These are phyloP conservation scores for Entelurus aequoreus DNA, from an alignment of 2,113 vertebrate species.

Conservation along the genomic window DNA sequence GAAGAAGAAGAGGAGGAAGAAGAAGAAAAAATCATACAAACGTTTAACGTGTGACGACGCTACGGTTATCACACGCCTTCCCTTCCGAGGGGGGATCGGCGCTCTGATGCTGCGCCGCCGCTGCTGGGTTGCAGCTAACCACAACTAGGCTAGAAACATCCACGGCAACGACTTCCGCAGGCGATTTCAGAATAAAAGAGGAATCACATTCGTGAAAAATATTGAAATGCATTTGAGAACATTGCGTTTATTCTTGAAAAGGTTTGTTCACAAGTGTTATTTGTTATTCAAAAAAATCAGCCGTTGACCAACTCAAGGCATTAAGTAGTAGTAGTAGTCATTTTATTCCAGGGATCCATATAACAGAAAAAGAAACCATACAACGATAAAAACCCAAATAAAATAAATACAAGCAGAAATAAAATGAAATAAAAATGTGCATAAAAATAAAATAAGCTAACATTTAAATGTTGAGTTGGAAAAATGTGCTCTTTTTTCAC, in stretches of 20 bases:
- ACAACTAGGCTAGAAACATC: not conserved
- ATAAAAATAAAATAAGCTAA: too few relatives aligned
- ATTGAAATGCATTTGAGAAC: not conserved
- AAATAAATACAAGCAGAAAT: too few relatives aligned
- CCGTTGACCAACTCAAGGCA: too few relatives aligned
- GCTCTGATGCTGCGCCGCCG: slow-evolving; percentile 57
- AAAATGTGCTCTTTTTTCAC: not conserved
- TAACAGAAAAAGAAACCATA: too few relatives aligned
- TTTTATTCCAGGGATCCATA: too few relatives aligned
- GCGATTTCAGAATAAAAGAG: slow-evolving; percentile 22
- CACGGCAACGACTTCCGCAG: not conserved
- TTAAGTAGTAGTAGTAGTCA: too few relatives aligned
- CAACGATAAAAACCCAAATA: too few relatives aligned
- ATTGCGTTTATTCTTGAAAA: too few relatives aligned
- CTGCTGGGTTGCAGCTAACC: slow-evolving; percentile 43
- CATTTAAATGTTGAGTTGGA: too few relatives aligned
- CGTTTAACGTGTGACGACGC: slow-evolving; percentile 41
- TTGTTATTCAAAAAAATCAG: too few relatives aligned
- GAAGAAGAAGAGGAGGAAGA: not conserved
- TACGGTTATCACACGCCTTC: slow-evolving; percentile 38
- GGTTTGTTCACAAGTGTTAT: too few relatives aligned
- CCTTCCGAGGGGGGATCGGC: slow-evolving; percentile 39
- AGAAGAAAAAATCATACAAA: slow-evolving; percentile 16
- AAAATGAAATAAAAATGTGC: too few relatives aligned
- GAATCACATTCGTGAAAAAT: not conserved